Evolutionary conservation across 2,888 invertebrate species (phyloP).

Genomic region (Cynaeus angustus): DNA sequence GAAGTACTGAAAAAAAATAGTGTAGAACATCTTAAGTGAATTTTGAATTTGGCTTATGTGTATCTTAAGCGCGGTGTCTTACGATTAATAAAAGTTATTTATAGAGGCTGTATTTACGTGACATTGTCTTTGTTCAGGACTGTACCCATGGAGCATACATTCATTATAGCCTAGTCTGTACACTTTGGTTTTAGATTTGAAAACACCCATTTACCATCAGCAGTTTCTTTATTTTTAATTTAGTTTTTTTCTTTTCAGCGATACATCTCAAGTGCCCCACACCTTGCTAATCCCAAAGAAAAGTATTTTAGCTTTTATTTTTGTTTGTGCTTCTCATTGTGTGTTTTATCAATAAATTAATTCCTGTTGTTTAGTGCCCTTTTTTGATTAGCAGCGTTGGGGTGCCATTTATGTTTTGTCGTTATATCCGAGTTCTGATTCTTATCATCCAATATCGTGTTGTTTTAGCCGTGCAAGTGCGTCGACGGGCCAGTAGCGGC

Average conservation of each 20-base stretch:
- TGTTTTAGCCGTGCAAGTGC: constrained; percentile 73
- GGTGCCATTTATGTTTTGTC: constrained; percentile 40
- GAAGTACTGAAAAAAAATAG: constrained; percentile 64
- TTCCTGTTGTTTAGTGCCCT: constrained; percentile 12
- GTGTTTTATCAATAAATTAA: constrained; percentile 41
- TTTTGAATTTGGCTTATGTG: constrained; percentile 30
- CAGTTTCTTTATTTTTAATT: constrained; percentile 56
- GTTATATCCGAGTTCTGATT: constrained; percentile 48
- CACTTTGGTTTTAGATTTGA: not conserved
- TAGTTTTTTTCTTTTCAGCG: constrained; percentile 67
- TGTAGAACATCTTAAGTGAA: constrained; percentile 16
- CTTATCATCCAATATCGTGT: constrained; percentile 66
- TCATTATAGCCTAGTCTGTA: constrained; percentile 10
- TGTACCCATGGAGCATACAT: constrained; percentile 6
- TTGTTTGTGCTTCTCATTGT: constrained; percentile 17
- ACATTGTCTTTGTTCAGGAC: constrained; percentile 28
- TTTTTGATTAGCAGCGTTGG: constrained; percentile 53
- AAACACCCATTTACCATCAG: constrained; percentile 34
- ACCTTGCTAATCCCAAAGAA: constrained; percentile 61
- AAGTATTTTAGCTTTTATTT: constrained; percentile 15
- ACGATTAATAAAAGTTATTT: constrained; percentile 27
- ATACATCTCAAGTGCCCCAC: constrained; percentile 66
- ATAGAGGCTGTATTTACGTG: constrained; percentile 24
- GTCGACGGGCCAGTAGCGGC: constrained; percentile 72
- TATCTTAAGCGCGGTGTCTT: not conserved